Evolutionary conservation across 2,888 invertebrate species (phyloP).

Genomic region (Sesia apiformis): DNA sequence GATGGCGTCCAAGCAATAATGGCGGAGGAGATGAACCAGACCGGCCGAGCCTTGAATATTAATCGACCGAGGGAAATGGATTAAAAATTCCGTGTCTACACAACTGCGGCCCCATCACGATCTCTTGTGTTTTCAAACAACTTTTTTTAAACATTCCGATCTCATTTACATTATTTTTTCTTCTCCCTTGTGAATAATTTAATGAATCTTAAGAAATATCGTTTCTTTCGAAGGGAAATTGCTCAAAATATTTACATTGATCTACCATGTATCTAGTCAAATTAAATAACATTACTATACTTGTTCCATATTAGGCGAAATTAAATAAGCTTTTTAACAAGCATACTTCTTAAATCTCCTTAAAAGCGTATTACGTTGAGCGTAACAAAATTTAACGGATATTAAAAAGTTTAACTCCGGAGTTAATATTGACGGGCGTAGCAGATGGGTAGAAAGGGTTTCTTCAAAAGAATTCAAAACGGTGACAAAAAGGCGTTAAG

Average conservation of each 20-base stretch:
- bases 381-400: conserved; percentile 73
- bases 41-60: conserved; percentile 71
- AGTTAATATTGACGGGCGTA: conserved; percentile 76
- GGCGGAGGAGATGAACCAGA: conserved; percentile 73
- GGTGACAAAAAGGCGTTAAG: conserved; percentile 74
- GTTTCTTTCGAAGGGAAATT: conserved; percentile 20
- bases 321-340: too few relatives aligned
- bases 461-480: conserved; percentile 71
- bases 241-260: background rate
- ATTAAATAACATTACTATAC: too few relatives aligned
- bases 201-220: conserved; percentile 65
- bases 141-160: conserved; percentile 63
- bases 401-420: conserved; percentile 73
- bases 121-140: conserved; percentile 66
- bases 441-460: conserved; percentile 70
- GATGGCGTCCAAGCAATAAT: conserved; percentile 64
- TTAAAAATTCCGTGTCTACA: conserved; percentile 70
- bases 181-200: conserved; percentile 69
- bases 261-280: too few relatives aligned
- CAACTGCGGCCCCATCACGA: conserved; percentile 50
- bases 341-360: background rate
- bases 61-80: conserved; percentile 73
- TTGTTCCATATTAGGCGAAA: too few relatives aligned
- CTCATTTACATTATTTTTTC: conserved; percentile 69
- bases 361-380: conserved; percentile 41